Conservation (phyloP, 2,797 vertebrate species). For the Pseudomugil tenellus region DNA sequence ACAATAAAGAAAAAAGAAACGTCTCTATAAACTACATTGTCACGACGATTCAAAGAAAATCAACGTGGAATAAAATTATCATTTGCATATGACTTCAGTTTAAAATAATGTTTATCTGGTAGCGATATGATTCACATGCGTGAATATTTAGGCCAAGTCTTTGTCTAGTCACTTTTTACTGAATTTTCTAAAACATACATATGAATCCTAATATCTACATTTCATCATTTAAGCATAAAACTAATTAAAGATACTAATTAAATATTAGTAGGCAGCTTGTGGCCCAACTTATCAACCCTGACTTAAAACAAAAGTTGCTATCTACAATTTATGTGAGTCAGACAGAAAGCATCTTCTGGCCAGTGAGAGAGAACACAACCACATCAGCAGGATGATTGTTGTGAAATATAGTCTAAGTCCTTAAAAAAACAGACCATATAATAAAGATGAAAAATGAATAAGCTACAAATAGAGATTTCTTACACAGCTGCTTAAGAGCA, state of each 20-base stretch:
- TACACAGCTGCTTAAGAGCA: background rate
- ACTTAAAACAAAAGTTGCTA: background rate
- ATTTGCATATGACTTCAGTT: background rate
- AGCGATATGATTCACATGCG: conserved; percentile 12
- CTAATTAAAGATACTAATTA: background rate
- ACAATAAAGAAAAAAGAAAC: background rate
- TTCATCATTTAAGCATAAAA: conserved; percentile 27
- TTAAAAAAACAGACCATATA: background rate
- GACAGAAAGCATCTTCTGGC: background rate
- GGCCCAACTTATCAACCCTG: background rate
- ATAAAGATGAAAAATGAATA: background rate
- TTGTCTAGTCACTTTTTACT: conserved; percentile 16
- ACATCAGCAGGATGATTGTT: background rate
- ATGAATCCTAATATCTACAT: conserved; percentile 6
- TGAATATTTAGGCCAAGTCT: background rate
- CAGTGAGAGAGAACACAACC: background rate
- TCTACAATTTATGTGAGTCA: background rate
- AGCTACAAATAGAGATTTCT: background rate
- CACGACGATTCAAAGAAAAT: background rate
- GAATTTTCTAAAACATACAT: conserved; percentile 32
- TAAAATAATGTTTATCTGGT: background rate
- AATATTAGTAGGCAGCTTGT: conserved; percentile 3
- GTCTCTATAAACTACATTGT: background rate
- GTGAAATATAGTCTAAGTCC: background rate
- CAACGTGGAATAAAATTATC: background rate